These are phyloP conservation scores for Isaurus tuberculatus DNA, from an alignment of 92 coral and sea anemone species.

Conservation along the genomic window DNA sequence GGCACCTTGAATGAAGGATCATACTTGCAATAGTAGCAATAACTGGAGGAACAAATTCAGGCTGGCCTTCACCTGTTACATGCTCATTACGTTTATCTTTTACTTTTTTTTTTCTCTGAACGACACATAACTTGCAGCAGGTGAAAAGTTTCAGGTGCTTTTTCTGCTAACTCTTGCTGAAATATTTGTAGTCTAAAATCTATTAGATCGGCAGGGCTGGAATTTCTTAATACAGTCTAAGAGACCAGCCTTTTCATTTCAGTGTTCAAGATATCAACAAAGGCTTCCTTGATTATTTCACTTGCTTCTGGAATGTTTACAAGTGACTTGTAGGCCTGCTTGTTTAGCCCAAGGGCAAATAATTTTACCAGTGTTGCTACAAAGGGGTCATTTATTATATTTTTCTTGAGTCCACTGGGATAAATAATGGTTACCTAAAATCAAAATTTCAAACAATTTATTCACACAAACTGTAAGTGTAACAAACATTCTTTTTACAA, in stretches of 20 bases:
- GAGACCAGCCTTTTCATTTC: conserved; percentile 52
- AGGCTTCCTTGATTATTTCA: conserved; percentile 38
- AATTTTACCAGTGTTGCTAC: conserved; percentile 32
- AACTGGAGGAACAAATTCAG: conserved; percentile 30
- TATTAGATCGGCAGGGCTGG: conserved; percentile 41
- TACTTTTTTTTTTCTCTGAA: conserved; percentile 45
- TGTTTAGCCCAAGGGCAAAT: neutral
- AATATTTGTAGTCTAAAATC: conserved; percentile 47
- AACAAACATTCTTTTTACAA: no score
- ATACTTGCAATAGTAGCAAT: conserved; percentile 52
- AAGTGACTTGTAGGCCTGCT: conserved; percentile 21
- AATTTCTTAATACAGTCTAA: conserved; percentile 31
- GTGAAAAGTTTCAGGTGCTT: conserved; percentile 54
- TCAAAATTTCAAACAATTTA: conserved; percentile 5
- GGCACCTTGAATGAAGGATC: conserved; percentile 55
- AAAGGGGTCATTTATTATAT: conserved; percentile 39
- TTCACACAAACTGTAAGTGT: no score
- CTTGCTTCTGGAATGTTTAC: conserved; percentile 52
- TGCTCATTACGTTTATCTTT: conserved; percentile 28
- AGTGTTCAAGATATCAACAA: conserved; percentile 34
- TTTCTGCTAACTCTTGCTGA: conserved; percentile 51
- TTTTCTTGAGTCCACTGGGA: conserved; percentile 45
- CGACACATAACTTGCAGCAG: conserved; percentile 52
- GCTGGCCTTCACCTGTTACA: conserved; percentile 41
- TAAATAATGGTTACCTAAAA: conserved; percentile 44